Conservation (phyloP, 2,888 invertebrate genomes). For the Odontocerum albicorne region DNA sequence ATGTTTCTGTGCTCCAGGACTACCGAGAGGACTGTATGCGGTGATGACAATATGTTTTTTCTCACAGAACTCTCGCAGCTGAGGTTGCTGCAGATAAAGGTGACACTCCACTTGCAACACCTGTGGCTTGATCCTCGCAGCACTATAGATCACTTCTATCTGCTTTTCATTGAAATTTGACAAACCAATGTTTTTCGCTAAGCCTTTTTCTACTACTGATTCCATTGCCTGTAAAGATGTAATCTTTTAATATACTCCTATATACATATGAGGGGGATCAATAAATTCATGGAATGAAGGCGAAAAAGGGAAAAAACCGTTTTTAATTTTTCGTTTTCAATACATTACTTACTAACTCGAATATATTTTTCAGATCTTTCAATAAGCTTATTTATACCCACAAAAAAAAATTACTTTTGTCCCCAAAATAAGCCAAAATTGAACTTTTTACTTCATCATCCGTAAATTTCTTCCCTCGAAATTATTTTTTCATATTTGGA, state of each 20-base stretch:
- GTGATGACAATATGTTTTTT: slow-evolving; percentile 65
- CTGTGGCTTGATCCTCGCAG: slow-evolving; percentile 66
- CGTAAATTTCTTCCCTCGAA: no score
- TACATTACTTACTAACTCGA: no score
- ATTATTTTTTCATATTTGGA: no score
- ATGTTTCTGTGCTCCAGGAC: slow-evolving; percentile 68
- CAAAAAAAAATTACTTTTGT: no score
- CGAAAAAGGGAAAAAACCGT: no score
- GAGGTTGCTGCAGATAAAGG: slow-evolving; percentile 72
- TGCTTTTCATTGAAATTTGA: slow-evolving; percentile 79
- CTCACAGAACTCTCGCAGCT: slow-evolving; percentile 63
- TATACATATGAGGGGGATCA: neutral
- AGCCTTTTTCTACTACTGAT: slow-evolving; percentile 64
- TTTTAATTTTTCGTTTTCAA: no score
- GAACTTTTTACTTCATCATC: no score
- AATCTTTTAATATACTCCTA: slow-evolving; percentile 1
- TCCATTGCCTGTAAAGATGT: slow-evolving; percentile 71
- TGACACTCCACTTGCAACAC: slow-evolving; percentile 77
- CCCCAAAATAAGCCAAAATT: no score
- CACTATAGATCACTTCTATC: slow-evolving; percentile 62
- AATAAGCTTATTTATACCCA: no score
- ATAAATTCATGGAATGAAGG: no score
- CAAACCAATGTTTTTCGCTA: slow-evolving; percentile 71
- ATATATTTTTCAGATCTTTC: no score
- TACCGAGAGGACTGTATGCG: slow-evolving; percentile 73